A percentile compares a stretch with the other conserved stretches of the same genome.
Evolutionary conservation across 2,888 invertebrate species (phyloP).

Genomic region (Cenopis cana): DNA sequence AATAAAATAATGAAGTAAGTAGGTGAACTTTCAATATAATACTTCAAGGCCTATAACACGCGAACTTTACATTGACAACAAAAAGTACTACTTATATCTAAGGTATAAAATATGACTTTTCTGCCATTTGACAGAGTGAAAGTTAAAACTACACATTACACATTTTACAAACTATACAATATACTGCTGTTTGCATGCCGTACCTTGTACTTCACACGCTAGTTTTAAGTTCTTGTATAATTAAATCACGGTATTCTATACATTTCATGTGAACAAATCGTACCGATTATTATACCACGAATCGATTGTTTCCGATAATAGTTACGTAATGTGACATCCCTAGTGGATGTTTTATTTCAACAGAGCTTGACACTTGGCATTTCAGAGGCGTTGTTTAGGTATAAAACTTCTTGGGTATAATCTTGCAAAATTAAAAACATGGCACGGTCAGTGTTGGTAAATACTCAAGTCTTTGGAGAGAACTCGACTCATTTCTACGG

Average conservation of each 20-base stretch:
- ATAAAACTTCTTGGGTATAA: no score
- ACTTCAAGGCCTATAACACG: conserved; percentile 37
- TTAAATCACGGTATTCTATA: conserved; percentile 6
- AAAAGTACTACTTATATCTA: conserved; percentile 44
- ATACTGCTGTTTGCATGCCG: conserved; percentile 27
- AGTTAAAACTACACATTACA: conserved; percentile 34
- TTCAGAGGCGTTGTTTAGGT: conserved; percentile 15
- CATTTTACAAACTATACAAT: conserved; percentile 39
- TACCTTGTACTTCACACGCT: neutral
- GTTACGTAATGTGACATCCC: neutral
- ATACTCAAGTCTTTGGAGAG: no score
- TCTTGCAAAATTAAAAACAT: no score
- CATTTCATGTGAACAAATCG: neutral
- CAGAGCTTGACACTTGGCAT: neutral
- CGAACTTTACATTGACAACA: conserved; percentile 39
- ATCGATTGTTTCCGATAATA: neutral
- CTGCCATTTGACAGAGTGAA: conserved; percentile 35
- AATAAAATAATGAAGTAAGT: conserved; percentile 33
- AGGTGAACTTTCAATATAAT: conserved; percentile 38
- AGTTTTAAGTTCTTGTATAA: conserved; percentile 11
- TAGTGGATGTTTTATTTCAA: neutral
- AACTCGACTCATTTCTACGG: no score
- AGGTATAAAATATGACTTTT: conserved; percentile 40
- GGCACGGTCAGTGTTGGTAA: no score
- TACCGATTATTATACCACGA: conserved; percentile 2